These are phyloP conservation scores for Cyanoramphus novaezelandiae DNA, from an alignment of 2,113 vertebrate genomes.

Conservation along the genomic window DNA sequence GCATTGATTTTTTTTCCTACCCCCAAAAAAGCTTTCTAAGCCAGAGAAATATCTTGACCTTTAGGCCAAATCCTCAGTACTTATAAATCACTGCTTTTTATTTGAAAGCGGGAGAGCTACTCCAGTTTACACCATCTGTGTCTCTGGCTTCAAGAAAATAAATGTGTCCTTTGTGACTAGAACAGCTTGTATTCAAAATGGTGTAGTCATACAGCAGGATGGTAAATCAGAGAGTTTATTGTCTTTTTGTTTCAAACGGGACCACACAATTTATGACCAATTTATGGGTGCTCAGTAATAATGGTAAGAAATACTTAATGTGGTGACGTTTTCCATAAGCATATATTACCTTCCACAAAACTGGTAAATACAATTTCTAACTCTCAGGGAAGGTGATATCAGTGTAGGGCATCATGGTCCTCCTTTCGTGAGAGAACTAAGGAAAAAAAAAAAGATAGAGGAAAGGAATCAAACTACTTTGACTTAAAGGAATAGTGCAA, in stretches of 20 bases:
- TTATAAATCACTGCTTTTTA: neutral
- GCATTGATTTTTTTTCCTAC: neutral
- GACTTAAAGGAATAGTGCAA: neutral
- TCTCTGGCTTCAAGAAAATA: conserved; percentile 17
- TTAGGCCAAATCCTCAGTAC: conserved; percentile 35
- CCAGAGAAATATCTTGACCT: conserved; percentile 31
- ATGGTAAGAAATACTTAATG: conserved; percentile 13
- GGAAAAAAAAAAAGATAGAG: neutral
- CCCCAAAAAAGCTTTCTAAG: conserved; percentile 9
- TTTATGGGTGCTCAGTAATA: conserved; percentile 1
- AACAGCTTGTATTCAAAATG: conserved; percentile 45
- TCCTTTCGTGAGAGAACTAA: neutral
- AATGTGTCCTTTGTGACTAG: conserved; percentile 39
- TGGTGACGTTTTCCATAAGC: neutral
- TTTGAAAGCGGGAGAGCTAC: neutral
- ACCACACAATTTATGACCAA: neutral
- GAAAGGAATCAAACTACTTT: neutral
- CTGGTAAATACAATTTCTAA: neutral
- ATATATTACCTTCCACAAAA: neutral
- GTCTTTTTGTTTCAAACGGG: conserved; percentile 8
- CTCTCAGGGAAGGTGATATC: neutral
- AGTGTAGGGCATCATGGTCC: neutral
- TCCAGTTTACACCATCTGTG: conserved; percentile 39
- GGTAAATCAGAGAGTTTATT: neutral
- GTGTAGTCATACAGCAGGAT: neutral